Evolutionary conservation across 2,113 vertebrate species (phyloP).

Genomic region (Scolopax mira): DNA sequence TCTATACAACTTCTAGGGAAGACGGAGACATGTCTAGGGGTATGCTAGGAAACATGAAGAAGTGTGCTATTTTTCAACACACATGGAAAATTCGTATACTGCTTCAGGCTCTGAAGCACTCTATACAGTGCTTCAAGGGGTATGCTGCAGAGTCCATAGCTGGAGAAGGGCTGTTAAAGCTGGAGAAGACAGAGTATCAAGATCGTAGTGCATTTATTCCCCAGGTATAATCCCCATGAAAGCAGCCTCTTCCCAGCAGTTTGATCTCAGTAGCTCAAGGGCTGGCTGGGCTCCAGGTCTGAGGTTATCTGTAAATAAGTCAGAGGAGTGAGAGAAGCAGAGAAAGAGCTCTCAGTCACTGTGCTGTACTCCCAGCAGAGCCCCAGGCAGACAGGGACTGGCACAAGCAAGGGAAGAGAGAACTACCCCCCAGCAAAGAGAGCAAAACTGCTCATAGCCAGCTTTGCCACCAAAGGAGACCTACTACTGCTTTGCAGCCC

Average conservation of each 20-base stretch:
- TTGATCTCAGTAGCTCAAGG: not conserved
- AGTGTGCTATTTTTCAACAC: not conserved
- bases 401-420: not conserved
- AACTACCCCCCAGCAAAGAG: not conserved
- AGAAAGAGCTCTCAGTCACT: not conserved
- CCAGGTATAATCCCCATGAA: not conserved
- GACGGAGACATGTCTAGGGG: not conserved
- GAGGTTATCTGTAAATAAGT: not conserved
- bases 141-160: not conserved
- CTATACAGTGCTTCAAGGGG: not conserved
- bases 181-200: not conserved
- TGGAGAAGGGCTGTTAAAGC: not conserved
- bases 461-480: not conserved
- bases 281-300: not conserved
- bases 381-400: not conserved
- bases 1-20: not conserved
- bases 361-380: not conserved
- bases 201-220: not conserved
- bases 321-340: not conserved
- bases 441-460: not conserved
- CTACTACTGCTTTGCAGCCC: not conserved
- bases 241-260: not conserved
- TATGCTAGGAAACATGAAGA: not conserved
- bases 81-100: not conserved
- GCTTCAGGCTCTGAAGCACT: not conserved